Evolutionary conservation across 2,113 vertebrate species (phyloP).

Genomic region (Atrichornis clamosus): DNA sequence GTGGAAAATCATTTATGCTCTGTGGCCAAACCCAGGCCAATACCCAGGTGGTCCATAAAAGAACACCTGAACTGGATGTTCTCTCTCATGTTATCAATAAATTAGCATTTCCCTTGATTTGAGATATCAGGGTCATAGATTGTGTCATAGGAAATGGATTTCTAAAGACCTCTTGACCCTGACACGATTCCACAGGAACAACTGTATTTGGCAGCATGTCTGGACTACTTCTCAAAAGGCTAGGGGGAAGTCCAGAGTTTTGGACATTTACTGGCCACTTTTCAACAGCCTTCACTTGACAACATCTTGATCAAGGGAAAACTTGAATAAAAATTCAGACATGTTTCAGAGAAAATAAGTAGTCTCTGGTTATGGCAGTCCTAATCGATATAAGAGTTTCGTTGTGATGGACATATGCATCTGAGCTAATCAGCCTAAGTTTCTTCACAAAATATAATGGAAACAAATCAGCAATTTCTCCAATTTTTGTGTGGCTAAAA

Average conservation of each 20-base stretch:
- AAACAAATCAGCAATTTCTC: background rate
- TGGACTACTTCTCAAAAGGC: background rate
- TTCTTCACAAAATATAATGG: background rate
- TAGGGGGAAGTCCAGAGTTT: background rate
- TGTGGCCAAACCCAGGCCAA: background rate
- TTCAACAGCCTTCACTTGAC: background rate
- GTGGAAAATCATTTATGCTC: background rate
- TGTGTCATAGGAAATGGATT: background rate
- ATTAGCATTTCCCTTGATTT: background rate
- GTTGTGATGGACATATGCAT: background rate
- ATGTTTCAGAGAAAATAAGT: background rate
- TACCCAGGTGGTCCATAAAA: background rate
- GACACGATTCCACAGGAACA: background rate
- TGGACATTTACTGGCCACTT: background rate
- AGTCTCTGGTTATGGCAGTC: background rate
- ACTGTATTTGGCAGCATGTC: background rate
- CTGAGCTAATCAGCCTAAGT: background rate
- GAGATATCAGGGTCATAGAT: background rate
- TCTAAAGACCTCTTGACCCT: background rate
- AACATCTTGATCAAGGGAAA: background rate
- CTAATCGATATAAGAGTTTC: background rate
- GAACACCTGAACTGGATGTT: background rate
- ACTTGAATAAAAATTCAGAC: background rate
- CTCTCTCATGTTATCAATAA: background rate
- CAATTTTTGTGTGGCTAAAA: background rate